These are phyloP conservation scores for Xestoiulus laeticollis DNA, from an alignment of 2,888 invertebrate species.

Conservation along the genomic window DNA sequence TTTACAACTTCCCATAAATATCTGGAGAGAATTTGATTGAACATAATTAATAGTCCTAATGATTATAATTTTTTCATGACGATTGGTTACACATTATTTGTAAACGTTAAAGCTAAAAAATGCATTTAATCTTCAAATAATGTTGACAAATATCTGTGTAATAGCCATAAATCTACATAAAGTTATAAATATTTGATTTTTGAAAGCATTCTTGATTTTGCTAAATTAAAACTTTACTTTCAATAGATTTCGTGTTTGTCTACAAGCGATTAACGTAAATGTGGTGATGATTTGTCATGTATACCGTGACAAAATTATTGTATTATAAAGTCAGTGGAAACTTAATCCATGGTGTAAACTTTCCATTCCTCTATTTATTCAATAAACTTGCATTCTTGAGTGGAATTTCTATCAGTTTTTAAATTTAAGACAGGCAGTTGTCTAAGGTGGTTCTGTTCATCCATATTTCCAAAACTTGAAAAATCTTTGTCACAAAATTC, in stretches of 20 bases:
- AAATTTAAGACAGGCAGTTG: neutral
- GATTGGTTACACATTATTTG: neutral
- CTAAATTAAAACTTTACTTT: neutral
- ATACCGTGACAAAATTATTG: neutral
- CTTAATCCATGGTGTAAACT: neutral
- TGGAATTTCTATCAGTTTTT: neutral
- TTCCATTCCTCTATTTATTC: slow-evolving; percentile 10
- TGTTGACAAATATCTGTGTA: neutral
- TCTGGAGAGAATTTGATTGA: no score
- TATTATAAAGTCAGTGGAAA: neutral
- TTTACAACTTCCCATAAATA: neutral
- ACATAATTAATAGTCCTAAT: neutral
- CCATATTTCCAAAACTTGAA: no score
- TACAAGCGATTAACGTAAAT: neutral
- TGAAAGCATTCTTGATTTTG: neutral
- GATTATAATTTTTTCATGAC: neutral
- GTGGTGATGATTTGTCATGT: neutral
- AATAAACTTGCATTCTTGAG: slow-evolving; percentile 27
- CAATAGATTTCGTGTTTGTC: neutral
- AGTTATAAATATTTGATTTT: neutral
- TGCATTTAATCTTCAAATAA: neutral
- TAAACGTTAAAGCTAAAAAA: neutral
- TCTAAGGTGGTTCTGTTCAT: neutral
- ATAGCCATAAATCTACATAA: neutral
- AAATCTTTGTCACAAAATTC: no score